Conservation (phyloP, 2,113 vertebrate species). For the Brachyistius frenatus region DNA sequence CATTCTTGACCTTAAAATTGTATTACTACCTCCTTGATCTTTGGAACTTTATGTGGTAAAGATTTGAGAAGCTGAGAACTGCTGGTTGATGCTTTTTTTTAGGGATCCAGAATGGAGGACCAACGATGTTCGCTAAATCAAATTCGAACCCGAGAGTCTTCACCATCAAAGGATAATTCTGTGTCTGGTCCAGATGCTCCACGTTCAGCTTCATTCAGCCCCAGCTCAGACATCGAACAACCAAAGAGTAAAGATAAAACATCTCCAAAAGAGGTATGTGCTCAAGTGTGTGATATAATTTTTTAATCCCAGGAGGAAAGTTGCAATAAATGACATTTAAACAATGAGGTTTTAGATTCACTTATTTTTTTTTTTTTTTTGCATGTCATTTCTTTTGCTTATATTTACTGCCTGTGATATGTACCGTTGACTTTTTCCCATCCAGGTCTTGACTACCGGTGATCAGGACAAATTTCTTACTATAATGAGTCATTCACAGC, state of each 20-base stretch:
- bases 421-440: no score
- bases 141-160: background rate
- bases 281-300: background rate
- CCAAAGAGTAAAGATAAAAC: slow-evolving; percentile 46
- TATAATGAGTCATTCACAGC: no score
- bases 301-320: background rate
- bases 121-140: slow-evolving; percentile 73
- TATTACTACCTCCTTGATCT: background rate
- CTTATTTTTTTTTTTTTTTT: no score
- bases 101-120: slow-evolving; percentile 79
- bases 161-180: background rate
- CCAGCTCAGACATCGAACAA: slow-evolving; percentile 54
- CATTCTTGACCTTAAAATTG: background rate
- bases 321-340: no score
- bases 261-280: slow-evolving; percentile 50
- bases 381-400: no score
- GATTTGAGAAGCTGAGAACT: background rate
- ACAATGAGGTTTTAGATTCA: no score
- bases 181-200: slow-evolving; percentile 1
- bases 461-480: no score
- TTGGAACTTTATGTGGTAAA: background rate
- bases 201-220: slow-evolving; percentile 72
- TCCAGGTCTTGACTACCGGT: no score
- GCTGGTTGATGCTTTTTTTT: slow-evolving; percentile 17
- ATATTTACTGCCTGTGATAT: no score